Evolutionary conservation across 2,888 invertebrate genomes (phyloP).

Genomic region (Timema cristinae): DNA sequence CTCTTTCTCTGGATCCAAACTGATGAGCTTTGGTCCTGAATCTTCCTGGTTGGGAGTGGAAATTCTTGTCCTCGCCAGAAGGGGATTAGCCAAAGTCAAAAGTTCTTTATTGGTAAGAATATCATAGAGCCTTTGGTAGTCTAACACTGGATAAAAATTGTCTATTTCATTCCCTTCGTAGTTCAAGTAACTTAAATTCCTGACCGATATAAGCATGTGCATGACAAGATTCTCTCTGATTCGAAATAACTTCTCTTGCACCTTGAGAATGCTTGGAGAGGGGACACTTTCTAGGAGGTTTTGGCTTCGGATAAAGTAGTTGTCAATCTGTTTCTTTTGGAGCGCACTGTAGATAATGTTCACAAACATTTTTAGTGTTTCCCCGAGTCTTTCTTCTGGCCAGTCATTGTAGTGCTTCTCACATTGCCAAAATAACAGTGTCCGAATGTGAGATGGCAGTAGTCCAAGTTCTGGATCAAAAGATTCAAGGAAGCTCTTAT

Average conservation of each 20-base stretch:
- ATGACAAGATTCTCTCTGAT: constrained; percentile 68
- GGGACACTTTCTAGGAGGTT: constrained; percentile 72
- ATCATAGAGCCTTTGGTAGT: constrained; percentile 56
- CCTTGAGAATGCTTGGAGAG: constrained; percentile 55
- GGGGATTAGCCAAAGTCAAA: constrained; percentile 25
- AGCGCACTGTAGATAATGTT: constrained; percentile 59
- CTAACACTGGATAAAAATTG: constrained; percentile 61
- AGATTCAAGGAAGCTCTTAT: constrained; percentile 68
- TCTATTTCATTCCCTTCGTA: constrained; percentile 39
- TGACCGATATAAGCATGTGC: constrained; percentile 63
- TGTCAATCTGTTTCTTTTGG: constrained; percentile 57
- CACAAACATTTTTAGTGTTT: constrained; percentile 60
- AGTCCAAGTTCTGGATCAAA: constrained; percentile 58
- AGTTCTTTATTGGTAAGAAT: constrained; percentile 47
- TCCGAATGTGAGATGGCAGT: constrained; percentile 66
- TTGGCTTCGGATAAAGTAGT: constrained; percentile 69
- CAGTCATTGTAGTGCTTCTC: constrained; percentile 67
- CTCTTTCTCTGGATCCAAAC: constrained; percentile 15
- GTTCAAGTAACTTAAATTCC: constrained; percentile 59
- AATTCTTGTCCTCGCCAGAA: constrained; percentile 8
- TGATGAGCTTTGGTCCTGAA: constrained; percentile 14
- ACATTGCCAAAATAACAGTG: constrained; percentile 72
- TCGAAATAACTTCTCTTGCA: constrained; percentile 63
- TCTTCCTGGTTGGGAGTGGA: background rate
- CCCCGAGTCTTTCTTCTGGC: constrained; percentile 70